Conservation (phyloP, 2,113 vertebrate species). For the Tyrannus savana region DNA sequence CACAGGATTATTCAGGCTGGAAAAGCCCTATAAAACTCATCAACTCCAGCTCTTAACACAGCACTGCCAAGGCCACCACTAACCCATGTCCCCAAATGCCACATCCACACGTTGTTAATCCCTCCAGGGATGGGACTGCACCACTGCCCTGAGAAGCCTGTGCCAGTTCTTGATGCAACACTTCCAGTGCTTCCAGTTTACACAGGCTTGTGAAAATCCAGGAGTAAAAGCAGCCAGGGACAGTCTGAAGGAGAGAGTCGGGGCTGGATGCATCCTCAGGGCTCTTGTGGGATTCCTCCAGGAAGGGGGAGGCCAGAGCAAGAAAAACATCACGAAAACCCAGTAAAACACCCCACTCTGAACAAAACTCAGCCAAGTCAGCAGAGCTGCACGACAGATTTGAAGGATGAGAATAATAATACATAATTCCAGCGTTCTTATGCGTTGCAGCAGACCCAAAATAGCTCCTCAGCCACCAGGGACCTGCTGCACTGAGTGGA, state of each 20-base stretch:
- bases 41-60: background rate
- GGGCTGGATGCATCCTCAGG: background rate
- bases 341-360: background rate
- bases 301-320: background rate
- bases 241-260: rapidly evolving
- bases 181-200: rapidly evolving
- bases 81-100: background rate
- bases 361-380: background rate
- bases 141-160: background rate
- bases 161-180: rapidly evolving
- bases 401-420: background rate
- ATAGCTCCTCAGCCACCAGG: background rate
- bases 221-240: background rate
- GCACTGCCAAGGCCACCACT: background rate
- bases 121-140: background rate
- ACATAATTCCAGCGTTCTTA: background rate
- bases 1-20: rapidly evolving
- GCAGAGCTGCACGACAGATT: background rate
- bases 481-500: background rate
- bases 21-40: background rate
- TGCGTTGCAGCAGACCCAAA: background rate
- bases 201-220: rapidly evolving
- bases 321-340: background rate
- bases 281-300: rapidly evolving
- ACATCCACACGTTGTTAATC: background rate